Percentiles rank a stretch among this genome's conserved stretches.
These are phyloP conservation scores for Acanthococcus lagerstroemiae DNA, from an alignment of 2,888 invertebrate genomes.

Conservation along the genomic window DNA sequence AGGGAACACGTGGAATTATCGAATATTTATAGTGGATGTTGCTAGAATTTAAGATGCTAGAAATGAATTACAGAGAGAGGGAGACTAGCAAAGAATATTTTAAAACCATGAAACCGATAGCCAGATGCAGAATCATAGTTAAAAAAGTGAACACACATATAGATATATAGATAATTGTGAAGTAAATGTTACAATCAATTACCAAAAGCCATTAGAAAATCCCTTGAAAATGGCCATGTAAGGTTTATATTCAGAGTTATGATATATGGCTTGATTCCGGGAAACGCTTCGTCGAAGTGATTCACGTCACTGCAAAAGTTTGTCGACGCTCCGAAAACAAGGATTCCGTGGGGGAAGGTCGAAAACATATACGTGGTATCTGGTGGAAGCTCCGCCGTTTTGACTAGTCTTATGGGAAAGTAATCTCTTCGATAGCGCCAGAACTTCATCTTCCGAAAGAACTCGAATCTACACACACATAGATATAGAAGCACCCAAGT, in stretches of 20 bases:
- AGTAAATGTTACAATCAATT: slow-evolving; percentile 35
- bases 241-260: slow-evolving; percentile 66
- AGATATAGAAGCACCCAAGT: too few relatives aligned
- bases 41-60: too few relatives aligned
- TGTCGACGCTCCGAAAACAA: slow-evolving; percentile 67
- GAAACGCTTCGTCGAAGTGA: slow-evolving; percentile 49
- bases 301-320: slow-evolving; percentile 65
- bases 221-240: slow-evolving; percentile 59
- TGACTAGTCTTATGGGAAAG: slow-evolving; percentile 74
- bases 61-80: too few relatives aligned
- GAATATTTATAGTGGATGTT: too few relatives aligned
- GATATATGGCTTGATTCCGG: slow-evolving; percentile 51
- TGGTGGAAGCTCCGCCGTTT: slow-evolving; percentile 71
- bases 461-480: slow-evolving; percentile 46
- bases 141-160: too few relatives aligned
- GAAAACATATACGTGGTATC: slow-evolving; percentile 74
- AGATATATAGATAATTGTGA: too few relatives aligned
- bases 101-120: too few relatives aligned
- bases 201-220: slow-evolving; percentile 53
- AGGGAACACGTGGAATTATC: too few relatives aligned
- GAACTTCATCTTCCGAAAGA: slow-evolving; percentile 55
- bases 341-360: slow-evolving; percentile 82
- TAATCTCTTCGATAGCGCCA: slow-evolving; percentile 70
- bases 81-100: too few relatives aligned
- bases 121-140: too few relatives aligned